phyloP scores from a whole-genome alignment of 2,113 vertebrate species.

The Spermophilus dauricus region DNA sequence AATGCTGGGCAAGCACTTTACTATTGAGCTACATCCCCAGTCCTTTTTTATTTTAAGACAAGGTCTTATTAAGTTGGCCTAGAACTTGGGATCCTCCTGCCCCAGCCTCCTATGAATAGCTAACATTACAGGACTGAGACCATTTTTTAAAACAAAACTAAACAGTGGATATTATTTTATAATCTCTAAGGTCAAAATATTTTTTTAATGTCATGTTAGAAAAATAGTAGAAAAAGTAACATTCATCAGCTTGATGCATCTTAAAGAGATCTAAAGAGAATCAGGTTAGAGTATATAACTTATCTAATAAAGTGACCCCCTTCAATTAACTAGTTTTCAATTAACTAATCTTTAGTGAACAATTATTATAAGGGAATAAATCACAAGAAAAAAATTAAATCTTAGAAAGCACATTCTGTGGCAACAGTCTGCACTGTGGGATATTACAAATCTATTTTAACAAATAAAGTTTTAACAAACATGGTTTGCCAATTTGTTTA shows the following conservation, averaged over 20 bases:
- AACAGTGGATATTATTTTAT: conserved; percentile 22
- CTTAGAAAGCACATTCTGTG: not conserved
- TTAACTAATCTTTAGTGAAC: not conserved
- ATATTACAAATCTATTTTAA: too few relatives aligned
- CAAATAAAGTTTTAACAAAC: not conserved
- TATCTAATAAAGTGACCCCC: not conserved
- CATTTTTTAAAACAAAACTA: conserved; percentile 36
- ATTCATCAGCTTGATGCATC: not conserved
- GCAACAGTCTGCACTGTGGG: not conserved
- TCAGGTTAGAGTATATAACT: not conserved
- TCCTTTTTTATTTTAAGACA: not conserved
- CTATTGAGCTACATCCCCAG: not conserved
- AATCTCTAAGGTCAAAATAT: conserved; percentile 20
- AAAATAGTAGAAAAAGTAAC: not conserved
- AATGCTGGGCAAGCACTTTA: not conserved
- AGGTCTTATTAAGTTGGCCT: not conserved
- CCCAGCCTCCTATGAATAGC: too few relatives aligned
- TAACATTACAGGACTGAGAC: too few relatives aligned
- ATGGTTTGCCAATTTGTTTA: not conserved
- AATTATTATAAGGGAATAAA: not conserved
- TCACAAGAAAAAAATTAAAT: not conserved
- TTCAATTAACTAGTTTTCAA: not conserved
- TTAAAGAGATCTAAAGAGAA: not conserved
- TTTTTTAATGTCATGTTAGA: not conserved
- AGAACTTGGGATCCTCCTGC: too few relatives aligned